These are phyloP conservation scores for Halictus rubicundus DNA, from an alignment of 1,140 invertebrate genomes.

Conservation along the genomic window DNA sequence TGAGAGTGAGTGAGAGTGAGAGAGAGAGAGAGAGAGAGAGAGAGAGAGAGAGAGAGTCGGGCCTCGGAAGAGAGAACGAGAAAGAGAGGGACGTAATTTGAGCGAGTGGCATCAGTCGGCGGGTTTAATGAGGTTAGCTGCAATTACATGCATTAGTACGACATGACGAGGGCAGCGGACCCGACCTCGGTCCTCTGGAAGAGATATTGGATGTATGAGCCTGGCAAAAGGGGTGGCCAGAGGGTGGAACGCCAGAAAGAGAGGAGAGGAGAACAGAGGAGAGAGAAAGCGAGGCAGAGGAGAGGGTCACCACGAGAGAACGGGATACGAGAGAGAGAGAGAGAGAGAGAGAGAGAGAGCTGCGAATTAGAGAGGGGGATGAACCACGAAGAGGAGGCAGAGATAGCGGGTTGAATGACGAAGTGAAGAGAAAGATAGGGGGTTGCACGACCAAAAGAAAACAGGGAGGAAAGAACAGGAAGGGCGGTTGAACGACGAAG, in stretches of 20 bases:
- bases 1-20: too few relatives aligned
- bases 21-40: constrained; percentile 16
- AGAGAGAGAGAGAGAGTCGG: not conserved
- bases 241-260: constrained; percentile 41
- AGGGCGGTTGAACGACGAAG: too few relatives aligned
- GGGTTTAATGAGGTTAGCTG: constrained; percentile 79
- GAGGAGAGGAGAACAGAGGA: constrained; percentile 10
- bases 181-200: constrained; percentile 65
- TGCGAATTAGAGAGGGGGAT: not conserved
- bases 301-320: constrained; percentile 22
- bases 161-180: constrained; percentile 70
- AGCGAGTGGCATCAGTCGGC: constrained; percentile 76
- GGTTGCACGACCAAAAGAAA: too few relatives aligned
- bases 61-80: not conserved
- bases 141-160: constrained; percentile 79
- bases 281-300: constrained; percentile 20
- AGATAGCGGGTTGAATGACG: too few relatives aligned
- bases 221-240: constrained; percentile 22
- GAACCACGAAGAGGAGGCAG: too few relatives aligned
- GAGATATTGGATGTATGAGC: constrained; percentile 59
- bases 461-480: too few relatives aligned
- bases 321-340: constrained; percentile 1
- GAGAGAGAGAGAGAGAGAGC: not conserved
- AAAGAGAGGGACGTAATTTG: constrained; percentile 66
- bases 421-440: too few relatives aligned